A percentile compares a stretch with the other conserved stretches of the same genome.
Conservation (phyloP, 2,797 vertebrate genomes). For the Remorina albescens region DNA sequence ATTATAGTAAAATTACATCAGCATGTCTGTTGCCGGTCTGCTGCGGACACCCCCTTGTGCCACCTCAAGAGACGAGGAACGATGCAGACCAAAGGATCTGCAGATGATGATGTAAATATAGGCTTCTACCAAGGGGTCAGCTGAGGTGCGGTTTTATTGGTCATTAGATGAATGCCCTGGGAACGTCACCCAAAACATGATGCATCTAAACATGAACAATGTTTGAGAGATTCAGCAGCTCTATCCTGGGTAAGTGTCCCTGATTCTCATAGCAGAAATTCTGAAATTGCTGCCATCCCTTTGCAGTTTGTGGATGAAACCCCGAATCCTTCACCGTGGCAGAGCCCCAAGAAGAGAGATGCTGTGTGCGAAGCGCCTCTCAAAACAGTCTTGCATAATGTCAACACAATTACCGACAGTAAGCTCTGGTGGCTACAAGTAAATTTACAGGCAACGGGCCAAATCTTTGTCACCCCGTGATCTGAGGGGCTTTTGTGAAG, state of each 20-base stretch:
- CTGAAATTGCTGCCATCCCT: slow-evolving; percentile 41
- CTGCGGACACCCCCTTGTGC: background rate
- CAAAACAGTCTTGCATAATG: slow-evolving; percentile 70
- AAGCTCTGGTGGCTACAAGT: slow-evolving; percentile 66
- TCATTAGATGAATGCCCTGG: slow-evolving; percentile 4
- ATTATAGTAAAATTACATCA: slow-evolving; percentile 46
- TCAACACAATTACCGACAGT: slow-evolving; percentile 77
- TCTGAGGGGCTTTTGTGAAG: slow-evolving; percentile 50
- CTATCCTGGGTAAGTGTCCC: slow-evolving; percentile 27
- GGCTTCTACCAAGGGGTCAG: slow-evolving; percentile 14
- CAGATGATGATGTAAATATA: slow-evolving; percentile 1
- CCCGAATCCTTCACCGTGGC: slow-evolving; percentile 44
- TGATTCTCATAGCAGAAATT: slow-evolving; percentile 52
- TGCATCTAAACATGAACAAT: slow-evolving; percentile 23
- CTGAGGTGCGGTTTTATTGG: slow-evolving; percentile 17
- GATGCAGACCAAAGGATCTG: slow-evolving; percentile 13
- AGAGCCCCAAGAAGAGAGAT: slow-evolving; percentile 66
- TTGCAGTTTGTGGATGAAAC: slow-evolving; percentile 54
- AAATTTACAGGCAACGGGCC: slow-evolving; percentile 64
- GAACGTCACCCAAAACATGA: slow-evolving; percentile 9
- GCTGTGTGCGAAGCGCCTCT: slow-evolving; percentile 72
- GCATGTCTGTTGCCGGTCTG: slow-evolving; percentile 25
- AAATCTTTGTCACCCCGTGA: slow-evolving; percentile 46
- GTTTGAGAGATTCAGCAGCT: slow-evolving; percentile 25
- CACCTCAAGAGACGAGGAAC: slow-evolving; percentile 3